phyloP scores from a whole-genome alignment of 2,888 invertebrate genomes.

The Zygaena filipendulae region DNA sequence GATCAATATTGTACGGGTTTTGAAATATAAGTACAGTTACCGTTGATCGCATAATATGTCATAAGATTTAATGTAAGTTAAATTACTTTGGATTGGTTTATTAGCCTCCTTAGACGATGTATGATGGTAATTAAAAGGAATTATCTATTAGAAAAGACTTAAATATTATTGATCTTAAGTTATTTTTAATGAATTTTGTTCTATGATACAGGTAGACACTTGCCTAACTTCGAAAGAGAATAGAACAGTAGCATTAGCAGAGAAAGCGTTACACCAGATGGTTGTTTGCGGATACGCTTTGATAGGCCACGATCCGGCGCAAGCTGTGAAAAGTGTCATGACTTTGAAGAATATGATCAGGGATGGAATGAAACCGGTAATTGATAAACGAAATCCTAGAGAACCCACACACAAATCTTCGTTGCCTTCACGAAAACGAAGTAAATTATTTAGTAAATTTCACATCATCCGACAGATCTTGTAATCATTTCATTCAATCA shows the following conservation, averaged over 20 bases:
- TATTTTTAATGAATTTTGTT: background rate
- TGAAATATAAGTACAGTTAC: background rate
- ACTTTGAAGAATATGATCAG: conserved; percentile 43
- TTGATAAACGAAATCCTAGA: conserved; percentile 5
- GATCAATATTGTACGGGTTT: background rate
- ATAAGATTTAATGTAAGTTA: no score
- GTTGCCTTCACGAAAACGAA: no score
- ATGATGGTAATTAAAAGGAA: no score
- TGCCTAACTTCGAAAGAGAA: conserved; percentile 38
- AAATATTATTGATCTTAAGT: no score
- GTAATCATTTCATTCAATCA: no score
- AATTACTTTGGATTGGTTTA: no score
- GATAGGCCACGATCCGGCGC: conserved; percentile 53
- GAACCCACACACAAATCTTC: background rate
- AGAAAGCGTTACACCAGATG: conserved; percentile 57
- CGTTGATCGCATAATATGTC: background rate
- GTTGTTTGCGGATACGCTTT: conserved; percentile 56
- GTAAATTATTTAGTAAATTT: background rate
- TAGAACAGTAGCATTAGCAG: conserved; percentile 39
- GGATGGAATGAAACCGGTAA: conserved; percentile 39
- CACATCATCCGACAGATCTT: no score
- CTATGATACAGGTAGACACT: conserved; percentile 26
- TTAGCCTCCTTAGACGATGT: no score
- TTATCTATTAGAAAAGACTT: no score
- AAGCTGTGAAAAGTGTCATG: conserved; percentile 40